A percentile compares a stretch with the other conserved stretches of the same genome.
Conservation (phyloP, 2,888 invertebrate species). For the Chirona hameri region DNA sequence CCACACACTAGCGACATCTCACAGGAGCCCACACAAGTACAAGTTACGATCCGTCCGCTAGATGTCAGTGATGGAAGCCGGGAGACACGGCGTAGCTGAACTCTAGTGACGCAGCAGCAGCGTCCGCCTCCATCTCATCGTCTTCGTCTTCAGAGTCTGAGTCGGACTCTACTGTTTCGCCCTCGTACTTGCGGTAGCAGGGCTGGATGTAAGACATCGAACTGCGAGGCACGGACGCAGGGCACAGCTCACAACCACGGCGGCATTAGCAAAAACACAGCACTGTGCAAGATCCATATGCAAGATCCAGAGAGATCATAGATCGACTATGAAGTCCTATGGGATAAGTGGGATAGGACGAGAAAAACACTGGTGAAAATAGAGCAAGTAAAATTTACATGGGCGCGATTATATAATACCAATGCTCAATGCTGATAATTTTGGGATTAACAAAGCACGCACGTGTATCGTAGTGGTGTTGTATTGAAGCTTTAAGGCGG, state of each 20-base stretch:
- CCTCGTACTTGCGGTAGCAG: slow-evolving; percentile 54
- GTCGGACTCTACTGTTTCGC: slow-evolving; percentile 47
- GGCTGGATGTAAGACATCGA: slow-evolving; percentile 50
- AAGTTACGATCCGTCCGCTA: no score
- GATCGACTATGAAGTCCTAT: no score
- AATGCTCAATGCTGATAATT: no score
- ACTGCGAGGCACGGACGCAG: slow-evolving; percentile 43
- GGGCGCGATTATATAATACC: no score
- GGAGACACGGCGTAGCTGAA: slow-evolving; percentile 52
- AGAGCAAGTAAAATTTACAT: no score
- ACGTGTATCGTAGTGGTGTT: no score
- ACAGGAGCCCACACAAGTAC: no score
- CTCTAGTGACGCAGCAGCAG: slow-evolving; percentile 39
- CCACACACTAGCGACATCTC: no score
- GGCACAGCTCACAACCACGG: neutral
- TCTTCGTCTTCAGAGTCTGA: slow-evolving; percentile 26
- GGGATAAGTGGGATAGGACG: no score
- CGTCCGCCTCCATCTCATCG: slow-evolving; percentile 5
- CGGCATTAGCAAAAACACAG: neutral
- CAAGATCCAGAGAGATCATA: neutral
- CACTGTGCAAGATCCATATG: neutral
- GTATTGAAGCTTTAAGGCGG: no score
- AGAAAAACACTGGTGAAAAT: no score
- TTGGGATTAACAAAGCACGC: no score
- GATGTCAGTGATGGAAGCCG: slow-evolving; percentile 48